These are phyloP conservation scores for Ecdyonurus torrentis DNA, from an alignment of 2,888 invertebrate genomes.

Conservation along the genomic window DNA sequence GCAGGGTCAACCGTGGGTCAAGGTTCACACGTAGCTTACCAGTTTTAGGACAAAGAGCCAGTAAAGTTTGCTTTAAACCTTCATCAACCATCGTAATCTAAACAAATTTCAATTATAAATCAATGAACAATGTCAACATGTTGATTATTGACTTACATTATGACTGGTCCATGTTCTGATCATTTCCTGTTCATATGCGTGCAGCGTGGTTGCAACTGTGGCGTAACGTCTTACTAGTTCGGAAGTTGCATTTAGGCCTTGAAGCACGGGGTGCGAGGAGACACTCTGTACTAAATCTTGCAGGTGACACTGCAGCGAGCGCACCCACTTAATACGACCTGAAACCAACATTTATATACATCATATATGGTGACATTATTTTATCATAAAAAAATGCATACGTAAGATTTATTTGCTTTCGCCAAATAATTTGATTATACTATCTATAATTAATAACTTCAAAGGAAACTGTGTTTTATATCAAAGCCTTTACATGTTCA, in stretches of 20 bases:
- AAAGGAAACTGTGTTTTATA: too few species aligned
- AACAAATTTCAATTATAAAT: slow-evolving; percentile 2
- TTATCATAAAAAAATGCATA: too few species aligned
- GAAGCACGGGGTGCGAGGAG: slow-evolving; percentile 54
- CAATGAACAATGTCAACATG: background rate
- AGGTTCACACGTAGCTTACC: slow-evolving; percentile 59
- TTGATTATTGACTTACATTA: slow-evolving; percentile 35
- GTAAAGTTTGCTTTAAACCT: slow-evolving; percentile 41
- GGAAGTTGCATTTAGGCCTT: slow-evolving; percentile 49
- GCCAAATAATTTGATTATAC: too few species aligned
- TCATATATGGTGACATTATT: too few species aligned
- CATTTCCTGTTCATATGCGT: slow-evolving; percentile 63
- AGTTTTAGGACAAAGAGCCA: slow-evolving; percentile 40
- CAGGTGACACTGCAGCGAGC: slow-evolving; percentile 64
- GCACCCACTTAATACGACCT: slow-evolving; percentile 67
- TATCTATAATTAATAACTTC: too few species aligned
- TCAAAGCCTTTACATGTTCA: too few species aligned
- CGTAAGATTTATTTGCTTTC: too few species aligned
- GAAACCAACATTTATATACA: too few species aligned
- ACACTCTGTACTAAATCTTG: slow-evolving; percentile 67
- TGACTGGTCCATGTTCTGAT: slow-evolving; percentile 72
- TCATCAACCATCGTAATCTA: slow-evolving; percentile 48
- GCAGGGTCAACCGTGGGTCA: slow-evolving; percentile 52
- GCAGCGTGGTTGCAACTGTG: slow-evolving; percentile 52
- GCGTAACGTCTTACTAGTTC: slow-evolving; percentile 60